Evolutionary conservation across 2,797 vertebrate species (phyloP), one percentile per base, ranked within the genome.

Genomic region (Denticeps clupeoides): DNA sequence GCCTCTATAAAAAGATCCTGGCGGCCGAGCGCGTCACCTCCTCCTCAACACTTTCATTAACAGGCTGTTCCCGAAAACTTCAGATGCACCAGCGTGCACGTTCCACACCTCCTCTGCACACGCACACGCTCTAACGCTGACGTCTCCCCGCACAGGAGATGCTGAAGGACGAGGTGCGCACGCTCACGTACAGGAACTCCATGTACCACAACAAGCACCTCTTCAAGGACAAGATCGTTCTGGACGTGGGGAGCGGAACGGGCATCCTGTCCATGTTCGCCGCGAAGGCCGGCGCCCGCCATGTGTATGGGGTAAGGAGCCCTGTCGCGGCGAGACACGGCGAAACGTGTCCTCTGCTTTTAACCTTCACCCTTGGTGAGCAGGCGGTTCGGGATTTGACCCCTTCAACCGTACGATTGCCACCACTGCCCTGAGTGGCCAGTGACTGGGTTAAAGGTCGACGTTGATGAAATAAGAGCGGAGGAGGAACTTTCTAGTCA

Each of bases 121-220:
- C n/a, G n/a, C n/a, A n/a, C n/a, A n/a, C n/a, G n/a, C n/a, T n/a
- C n/a, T n/a, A n/a, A n/a, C n/a, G n/a, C n/a, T n/a, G n/a, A n/a
- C n/a, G 16, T 28, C 25, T 41, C n/a, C 11, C 24, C 44, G 11
- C 18, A 55, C 76, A 97, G 93, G 93, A 99, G 74, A 98, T 97
- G 93, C 71, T 99, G 57, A 99, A 99, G 68, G 94, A 99, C 11
- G 94, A 99, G 64, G 91, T 99, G 48, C 83, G 94, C 56, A 99
- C 94, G 0, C 82, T 97, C 62, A 97, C 94, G 2, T 99, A 99
- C 69, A 82, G 94, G 63, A 99, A 96, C 63, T 88, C 94, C 63
- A 97, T 99, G 89, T 97, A 95, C 74, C 94, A 99, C 83, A 99
- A 99, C 75, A 97, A 96, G 62, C 94, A 99, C 1, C 87, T 93